phyloP scores from a whole-genome alignment of 2,797 vertebrate genomes.

The Urophycis tenuis region DNA sequence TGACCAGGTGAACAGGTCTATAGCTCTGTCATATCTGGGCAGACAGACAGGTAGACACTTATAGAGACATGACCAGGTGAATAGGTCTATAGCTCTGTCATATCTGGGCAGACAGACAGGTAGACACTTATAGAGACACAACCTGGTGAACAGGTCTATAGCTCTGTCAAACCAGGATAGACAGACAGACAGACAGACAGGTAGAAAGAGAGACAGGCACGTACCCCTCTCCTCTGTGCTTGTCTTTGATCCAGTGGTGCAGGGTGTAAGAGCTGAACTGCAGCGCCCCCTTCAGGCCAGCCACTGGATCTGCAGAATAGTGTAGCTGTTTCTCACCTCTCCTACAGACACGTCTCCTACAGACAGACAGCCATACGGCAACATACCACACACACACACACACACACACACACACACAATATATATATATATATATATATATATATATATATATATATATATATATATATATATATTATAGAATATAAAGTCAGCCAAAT shows the following conservation, averaged over 20 bases:
- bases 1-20: no score
- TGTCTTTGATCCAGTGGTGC: slow-evolving; percentile 81
- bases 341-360: slow-evolving; percentile 81
- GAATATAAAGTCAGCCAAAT: no score
- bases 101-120: no score
- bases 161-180: slow-evolving; percentile 51
- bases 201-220: no score
- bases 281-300: slow-evolving; percentile 78
- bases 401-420: no score
- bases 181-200: background rate
- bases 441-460: no score
- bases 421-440: no score
- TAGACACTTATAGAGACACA: slow-evolving; percentile 65
- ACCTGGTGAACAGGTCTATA: slow-evolving; percentile 72
- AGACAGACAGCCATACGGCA: slow-evolving; percentile 41
- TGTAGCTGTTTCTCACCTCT: slow-evolving; percentile 78
- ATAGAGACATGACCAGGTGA: no score
- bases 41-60: background rate
- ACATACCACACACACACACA: no score
- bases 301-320: slow-evolving; percentile 87
- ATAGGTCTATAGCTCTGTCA: no score
- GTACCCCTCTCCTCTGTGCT: slow-evolving; percentile 66
- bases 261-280: slow-evolving; percentile 81
- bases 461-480: no score
- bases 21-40: no score